These are phyloP conservation scores for Lipotes vexillifer DNA, from an alignment of 2,113 vertebrate species.

Conservation along the genomic window DNA sequence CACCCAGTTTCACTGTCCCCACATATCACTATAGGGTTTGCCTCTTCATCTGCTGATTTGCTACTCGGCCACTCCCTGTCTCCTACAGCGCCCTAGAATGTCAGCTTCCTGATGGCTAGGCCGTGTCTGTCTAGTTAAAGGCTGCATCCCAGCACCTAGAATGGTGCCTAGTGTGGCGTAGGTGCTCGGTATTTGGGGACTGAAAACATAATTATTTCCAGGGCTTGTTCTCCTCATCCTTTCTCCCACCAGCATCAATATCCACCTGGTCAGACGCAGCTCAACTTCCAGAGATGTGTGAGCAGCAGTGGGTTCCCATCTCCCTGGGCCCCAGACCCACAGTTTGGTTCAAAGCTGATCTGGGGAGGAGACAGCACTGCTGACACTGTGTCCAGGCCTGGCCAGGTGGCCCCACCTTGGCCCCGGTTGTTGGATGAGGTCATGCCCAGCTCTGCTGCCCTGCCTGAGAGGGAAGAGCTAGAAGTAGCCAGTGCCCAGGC, in stretches of 20 bases:
- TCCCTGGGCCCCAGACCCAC: neutral
- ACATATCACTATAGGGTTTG: neutral
- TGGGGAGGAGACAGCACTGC: neutral
- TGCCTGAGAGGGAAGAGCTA: neutral
- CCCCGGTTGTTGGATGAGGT: neutral
- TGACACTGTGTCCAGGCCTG: neutral
- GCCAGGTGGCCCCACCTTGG: neutral
- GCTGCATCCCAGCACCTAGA: neutral
- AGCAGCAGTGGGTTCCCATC: neutral
- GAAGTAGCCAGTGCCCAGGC: neutral
- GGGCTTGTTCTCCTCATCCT: neutral
- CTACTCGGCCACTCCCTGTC: neutral
- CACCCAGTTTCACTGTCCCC: neutral
- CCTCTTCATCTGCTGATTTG: neutral
- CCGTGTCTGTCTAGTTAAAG: neutral
- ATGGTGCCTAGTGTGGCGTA: neutral
- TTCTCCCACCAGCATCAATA: neutral
- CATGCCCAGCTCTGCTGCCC: neutral
- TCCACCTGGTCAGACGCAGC: neutral
- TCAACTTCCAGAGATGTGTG: neutral
- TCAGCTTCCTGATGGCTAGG: neutral
- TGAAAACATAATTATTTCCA: neutral
- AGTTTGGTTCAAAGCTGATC: neutral
- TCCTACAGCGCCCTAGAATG: neutral
- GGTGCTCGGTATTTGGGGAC: neutral